Base-by-base conservation (phyloP, 2,797 vertebrate genomes). In the Rhadinocentrus ornatus region DNA sequence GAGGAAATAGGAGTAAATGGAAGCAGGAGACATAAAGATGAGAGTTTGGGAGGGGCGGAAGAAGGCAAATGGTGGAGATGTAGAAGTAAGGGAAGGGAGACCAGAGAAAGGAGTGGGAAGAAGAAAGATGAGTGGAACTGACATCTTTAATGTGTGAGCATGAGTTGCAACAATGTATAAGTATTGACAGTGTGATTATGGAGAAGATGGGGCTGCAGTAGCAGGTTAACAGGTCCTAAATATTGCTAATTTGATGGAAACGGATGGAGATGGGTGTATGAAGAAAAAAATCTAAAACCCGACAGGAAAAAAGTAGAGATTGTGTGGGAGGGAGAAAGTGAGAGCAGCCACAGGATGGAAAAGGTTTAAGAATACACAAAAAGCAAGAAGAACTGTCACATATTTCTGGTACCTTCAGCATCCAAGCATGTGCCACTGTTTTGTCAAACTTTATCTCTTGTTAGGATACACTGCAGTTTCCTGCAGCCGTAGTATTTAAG, bases 131-230 rank as follows among this genome's bases (percentile, higher is more conserved):
- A 72, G 83, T 61, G 66, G 62, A 72, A 77, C 73, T 78, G 83
- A 80, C 76, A 80, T 73, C 53, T 67, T 50, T 86, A 84, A 88
- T 85, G 75, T 71, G 69, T 73, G 77, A 69, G 76, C 62, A 3
- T 90, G 86, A 91, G 70, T 91, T 84, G 88, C 89, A 88, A 80
- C 78, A 72, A 74, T 75, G 74, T 69, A 66, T 85, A 79, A 87
- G 88, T 90, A 85, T 82, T 88, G 74, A 80, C 90, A 87, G 82
- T 80, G 77, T 90, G 88, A 90, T 88, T 87, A 85, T 66, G 81
- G 74, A 82, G 79, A 83, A 81, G 76, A 90, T 77, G 86, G 76
- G 69, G 65, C 78, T 80, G 89, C 86, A 86, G 88, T 88, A 80
- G 78, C 82, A 83, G 84, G 84, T 88, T 88, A 89, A 81, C 71